Base-by-base conservation (phyloP, 1,140 invertebrate species). In the Trichonephila clavipes region DNA sequence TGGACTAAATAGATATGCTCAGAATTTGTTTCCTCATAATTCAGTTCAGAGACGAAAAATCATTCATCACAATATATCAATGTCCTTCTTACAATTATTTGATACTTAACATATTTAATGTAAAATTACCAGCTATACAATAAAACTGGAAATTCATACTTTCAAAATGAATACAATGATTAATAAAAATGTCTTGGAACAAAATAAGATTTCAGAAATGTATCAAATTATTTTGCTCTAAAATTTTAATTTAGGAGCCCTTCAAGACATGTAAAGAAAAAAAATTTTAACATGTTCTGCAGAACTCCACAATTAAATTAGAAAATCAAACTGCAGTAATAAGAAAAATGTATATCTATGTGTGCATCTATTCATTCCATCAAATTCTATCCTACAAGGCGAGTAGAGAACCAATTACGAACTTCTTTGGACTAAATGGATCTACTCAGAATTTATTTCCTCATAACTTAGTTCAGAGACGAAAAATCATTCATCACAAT, bases 301-400 rank as follows among this genome's bases (percentile, higher is more conserved):
- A 87, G 28, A 44, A 95, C 81, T 94, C 94, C 34, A 40, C 34
- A 1, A 34, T 34, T 51, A 1, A 51, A 8, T 3, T 0, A 51
- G 6, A 5, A 1, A 51, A 8, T 51, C 5, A n/a, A n/a, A n/a
- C n/a, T n/a, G n/a, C n/a, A n/a, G n/a, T n/a, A n/a, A n/a, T n/a
- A n/a, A n/a, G n/a, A n/a, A n/a, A n/a, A n/a, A n/a, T n/a, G n/a
- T n/a, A n/a, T n/a, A n/a, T n/a, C n/a, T n/a, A n/a, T n/a, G n/a
- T n/a, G n/a, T n/a, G n/a, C n/a, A n/a, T n/a, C n/a, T n/a, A n/a
- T n/a, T n/a, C n/a, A n/a, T n/a, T n/a, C n/a, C n/a, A n/a, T n/a
- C n/a, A n/a, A n/a, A n/a, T n/a, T n/a, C n/a, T n/a, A n/a, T n/a
- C n/a, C n/a, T n/a, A n/a, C n/a, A n/a, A n/a, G n/a, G n/a, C n/a